Conservation (phyloP, 2,797 vertebrate genomes). For the Australoheros facetus region DNA sequence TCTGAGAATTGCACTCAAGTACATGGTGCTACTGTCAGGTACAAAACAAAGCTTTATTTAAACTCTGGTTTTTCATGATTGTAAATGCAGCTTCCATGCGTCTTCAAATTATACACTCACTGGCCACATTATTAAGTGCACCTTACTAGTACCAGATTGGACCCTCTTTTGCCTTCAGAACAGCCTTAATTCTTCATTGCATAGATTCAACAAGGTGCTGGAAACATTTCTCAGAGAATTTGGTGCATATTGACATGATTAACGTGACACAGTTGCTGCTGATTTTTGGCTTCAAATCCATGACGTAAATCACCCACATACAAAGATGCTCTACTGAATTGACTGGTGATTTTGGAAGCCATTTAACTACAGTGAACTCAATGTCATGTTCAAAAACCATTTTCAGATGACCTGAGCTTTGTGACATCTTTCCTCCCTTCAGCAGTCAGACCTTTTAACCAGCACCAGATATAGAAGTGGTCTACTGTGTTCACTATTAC, state of each 20-base stretch:
- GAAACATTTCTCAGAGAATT: neutral
- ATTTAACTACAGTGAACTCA: neutral
- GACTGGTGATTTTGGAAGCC: neutral
- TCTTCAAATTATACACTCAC: neutral
- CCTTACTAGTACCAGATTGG: neutral
- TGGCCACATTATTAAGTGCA: neutral
- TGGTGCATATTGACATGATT: neutral
- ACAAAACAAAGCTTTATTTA: neutral
- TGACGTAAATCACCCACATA: neutral
- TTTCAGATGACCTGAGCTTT: neutral
- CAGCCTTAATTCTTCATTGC: neutral
- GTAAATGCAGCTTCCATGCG: neutral
- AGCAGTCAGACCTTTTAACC: too few species aligned
- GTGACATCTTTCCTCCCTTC: neutral
- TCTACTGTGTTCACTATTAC: too few species aligned
- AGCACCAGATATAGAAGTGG: too few species aligned
- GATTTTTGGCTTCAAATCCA: too few species aligned
- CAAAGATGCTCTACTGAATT: neutral
- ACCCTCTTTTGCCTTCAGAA: neutral
- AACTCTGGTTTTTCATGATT: neutral
- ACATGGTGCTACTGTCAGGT: neutral
- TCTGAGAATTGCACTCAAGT: neutral
- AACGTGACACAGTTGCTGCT: neutral
- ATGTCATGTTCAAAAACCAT: neutral
- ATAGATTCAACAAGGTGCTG: neutral